These are phyloP conservation scores for Crotalus horridus DNA, from an alignment of 2,113 vertebrate genomes.

Conservation along the genomic window DNA sequence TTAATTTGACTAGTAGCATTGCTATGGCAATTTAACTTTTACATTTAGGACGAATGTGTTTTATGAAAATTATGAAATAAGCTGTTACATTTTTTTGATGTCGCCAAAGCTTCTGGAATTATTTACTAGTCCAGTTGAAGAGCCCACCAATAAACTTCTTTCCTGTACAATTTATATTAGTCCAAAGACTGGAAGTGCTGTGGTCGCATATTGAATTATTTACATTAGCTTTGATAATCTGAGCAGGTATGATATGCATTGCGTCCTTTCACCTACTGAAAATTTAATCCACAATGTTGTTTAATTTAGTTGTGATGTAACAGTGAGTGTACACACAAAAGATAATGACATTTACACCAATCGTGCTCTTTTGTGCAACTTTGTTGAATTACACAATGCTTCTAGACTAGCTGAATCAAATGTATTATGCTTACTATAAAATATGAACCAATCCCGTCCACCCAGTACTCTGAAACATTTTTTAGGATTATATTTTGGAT, in stretches of 20 bases:
- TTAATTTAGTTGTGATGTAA: neutral
- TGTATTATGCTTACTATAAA: neutral
- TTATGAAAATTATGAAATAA: neutral
- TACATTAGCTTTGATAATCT: conserved; percentile 22
- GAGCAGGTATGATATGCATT: neutral
- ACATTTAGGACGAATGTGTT: neutral
- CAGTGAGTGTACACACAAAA: neutral
- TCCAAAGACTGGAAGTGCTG: conserved; percentile 29
- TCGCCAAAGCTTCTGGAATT: neutral
- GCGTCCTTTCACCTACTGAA: conserved; percentile 13
- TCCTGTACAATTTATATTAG: conserved; percentile 34
- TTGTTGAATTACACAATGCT: neutral
- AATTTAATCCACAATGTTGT: neutral
- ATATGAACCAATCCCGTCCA: neutral
- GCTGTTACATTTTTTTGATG: neutral
- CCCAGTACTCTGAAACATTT: neutral
- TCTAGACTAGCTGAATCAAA: neutral
- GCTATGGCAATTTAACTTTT: neutral
- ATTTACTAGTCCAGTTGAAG: neutral
- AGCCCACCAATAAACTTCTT: neutral
- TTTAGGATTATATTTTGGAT: neutral
- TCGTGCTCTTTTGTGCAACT: neutral
- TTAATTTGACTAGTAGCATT: neutral
- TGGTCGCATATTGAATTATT: conserved; percentile 43
- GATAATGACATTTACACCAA: neutral